Evolutionary conservation across 2,113 vertebrate species (phyloP), one percentile per base, ranked within the genome.

Genomic region (Oostethus manadensis): DNA sequence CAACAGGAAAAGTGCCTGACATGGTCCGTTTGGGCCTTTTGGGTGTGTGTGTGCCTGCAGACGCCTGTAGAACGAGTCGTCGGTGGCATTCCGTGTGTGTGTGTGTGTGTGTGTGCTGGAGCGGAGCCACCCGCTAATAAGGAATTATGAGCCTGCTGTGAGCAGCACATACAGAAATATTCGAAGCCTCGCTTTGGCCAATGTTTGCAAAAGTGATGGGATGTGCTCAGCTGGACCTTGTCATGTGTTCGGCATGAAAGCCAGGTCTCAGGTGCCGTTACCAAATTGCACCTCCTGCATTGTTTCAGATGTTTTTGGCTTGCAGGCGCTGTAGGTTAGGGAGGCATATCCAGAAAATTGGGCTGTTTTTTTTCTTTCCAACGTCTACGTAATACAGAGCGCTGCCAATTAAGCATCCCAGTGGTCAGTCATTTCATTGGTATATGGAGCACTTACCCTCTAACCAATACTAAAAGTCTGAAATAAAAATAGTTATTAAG

Each of bases 201-300:
- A 72, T 77, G 56, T 71, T 76, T 63, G 40, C 57, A 53, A 51
- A 72, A 74, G 29, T 57, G 58, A 66, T 62, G 43, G 26, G 38
- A 23, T 17, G 60, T 16, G 62, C 56, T 73, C 70, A 66, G 75
- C 54, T 70, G 58, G 62, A 66, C n/a, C 21, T 20, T 43, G 70
- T 64, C 58, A 53, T 64, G 3, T 67, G n/a, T 57, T 17, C 64
- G 48, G 35, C 58, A 51, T 49, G 38, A 38, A 51, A 56, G 8
- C 33, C 8, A 45, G 43, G 35, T 54, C 68, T 64, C 59, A 70
- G 62, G 58, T 47, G 26, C 44, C 58, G 1, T 21, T 62, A 16
- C 9, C 33, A 8, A 54, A 0, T 63, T 50, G 48, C 21, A 3
- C 21, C 21, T 23, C 33, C 35, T 16, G 42, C 10, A 23, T 43